These are phyloP conservation scores for Allolobophora icterica DNA, from an alignment of 2,888 invertebrate genomes.

Conservation along the genomic window DNA sequence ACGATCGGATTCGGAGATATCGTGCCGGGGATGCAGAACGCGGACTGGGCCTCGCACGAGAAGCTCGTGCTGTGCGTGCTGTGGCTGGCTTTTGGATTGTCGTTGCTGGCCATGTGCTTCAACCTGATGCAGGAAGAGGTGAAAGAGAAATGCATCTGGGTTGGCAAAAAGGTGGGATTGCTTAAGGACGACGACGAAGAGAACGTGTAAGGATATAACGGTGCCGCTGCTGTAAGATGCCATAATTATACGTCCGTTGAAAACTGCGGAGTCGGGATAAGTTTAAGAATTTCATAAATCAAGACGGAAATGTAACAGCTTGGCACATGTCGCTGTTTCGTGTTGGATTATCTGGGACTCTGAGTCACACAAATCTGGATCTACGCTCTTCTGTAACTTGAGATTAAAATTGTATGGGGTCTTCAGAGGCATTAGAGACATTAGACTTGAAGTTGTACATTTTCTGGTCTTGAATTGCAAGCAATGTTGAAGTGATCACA, in stretches of 20 bases:
- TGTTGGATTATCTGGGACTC: neutral
- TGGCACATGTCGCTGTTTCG: neutral
- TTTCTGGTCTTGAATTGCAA: neutral
- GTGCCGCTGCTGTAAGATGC: too few species aligned
- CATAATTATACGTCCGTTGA: too few species aligned
- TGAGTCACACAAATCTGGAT: neutral
- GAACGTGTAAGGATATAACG: neutral
- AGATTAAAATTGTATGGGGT: neutral
- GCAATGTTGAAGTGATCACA: too few species aligned
- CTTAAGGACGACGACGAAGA: constrained; percentile 48
- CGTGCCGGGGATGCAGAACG: constrained; percentile 61
- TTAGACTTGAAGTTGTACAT: neutral
- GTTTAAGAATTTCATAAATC: too few species aligned
- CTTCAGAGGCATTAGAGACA: neutral
- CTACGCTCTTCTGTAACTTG: neutral
- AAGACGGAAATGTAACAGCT: too few species aligned
- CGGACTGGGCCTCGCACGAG: constrained; percentile 59
- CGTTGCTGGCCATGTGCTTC: constrained; percentile 67
- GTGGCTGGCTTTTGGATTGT: constrained; percentile 65
- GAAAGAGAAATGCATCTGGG: constrained; percentile 58
- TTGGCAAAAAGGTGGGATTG: constrained; percentile 62
- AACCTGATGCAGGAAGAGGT: constrained; percentile 66
- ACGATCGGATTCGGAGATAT: constrained; percentile 67
- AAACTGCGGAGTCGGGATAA: too few species aligned
- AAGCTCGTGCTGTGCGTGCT: constrained; percentile 60